phyloP scores from a whole-genome alignment of 2,888 invertebrate genomes.

The Zonitis immaculata region DNA sequence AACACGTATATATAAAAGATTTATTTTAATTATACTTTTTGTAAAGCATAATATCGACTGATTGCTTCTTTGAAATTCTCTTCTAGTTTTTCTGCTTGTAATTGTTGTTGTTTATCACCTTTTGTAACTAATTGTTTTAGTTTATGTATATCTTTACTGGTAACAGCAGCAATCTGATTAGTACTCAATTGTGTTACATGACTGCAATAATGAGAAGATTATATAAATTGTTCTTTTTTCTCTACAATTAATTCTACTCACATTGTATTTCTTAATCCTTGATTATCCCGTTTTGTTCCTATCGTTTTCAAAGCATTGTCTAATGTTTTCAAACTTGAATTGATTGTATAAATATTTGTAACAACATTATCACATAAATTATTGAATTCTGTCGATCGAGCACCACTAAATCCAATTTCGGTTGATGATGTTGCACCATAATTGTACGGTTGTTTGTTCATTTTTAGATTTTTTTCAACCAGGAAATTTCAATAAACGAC shows the following conservation, averaged over 20 bases:
- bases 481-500: too few species aligned
- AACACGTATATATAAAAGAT: too few species aligned
- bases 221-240: not conserved
- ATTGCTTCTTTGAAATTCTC: constrained; percentile 78
- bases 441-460: constrained; percentile 36
- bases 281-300: constrained; percentile 70
- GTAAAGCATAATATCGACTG: constrained; percentile 63
- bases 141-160: constrained; percentile 67
- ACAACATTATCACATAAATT: constrained; percentile 76
- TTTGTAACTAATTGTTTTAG: constrained; percentile 65
- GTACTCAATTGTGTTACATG: constrained; percentile 71
- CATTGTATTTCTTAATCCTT: constrained; percentile 62
- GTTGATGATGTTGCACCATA: constrained; percentile 51
- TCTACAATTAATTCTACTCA: constrained; percentile 38
- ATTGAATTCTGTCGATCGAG: constrained; percentile 69
- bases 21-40: constrained; percentile 76
- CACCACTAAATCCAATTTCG: constrained; percentile 65
- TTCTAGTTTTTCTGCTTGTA: constrained; percentile 79
- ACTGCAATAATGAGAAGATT: constrained; percentile 47
- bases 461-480: too few species aligned
- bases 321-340: constrained; percentile 65
- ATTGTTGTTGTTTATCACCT: constrained; percentile 72
- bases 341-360: constrained; percentile 74
- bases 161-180: constrained; percentile 68
- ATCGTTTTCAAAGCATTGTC: constrained; percentile 71